These are phyloP conservation scores for Mechanitis messenoides DNA, from an alignment of 2,888 invertebrate species.

Conservation along the genomic window DNA sequence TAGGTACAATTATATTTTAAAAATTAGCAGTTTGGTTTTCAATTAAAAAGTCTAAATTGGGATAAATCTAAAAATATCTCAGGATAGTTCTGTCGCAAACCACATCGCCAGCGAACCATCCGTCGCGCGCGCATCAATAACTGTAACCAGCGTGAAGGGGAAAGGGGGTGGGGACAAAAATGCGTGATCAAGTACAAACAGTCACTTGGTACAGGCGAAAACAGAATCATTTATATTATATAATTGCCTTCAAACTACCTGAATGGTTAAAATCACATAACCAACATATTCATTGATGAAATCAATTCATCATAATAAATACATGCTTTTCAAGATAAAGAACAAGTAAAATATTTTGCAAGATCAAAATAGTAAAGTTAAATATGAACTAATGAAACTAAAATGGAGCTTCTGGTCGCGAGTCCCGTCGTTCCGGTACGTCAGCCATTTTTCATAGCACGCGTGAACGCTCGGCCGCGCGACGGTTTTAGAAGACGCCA, in stretches of 20 bases:
- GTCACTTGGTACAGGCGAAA: conserved; percentile 24
- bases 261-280: no score
- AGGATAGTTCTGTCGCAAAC: conserved; percentile 14
- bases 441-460: conserved; percentile 68
- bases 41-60: conserved; percentile 24
- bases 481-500: conserved; percentile 49
- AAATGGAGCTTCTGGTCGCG: conserved; percentile 27
- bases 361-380: background rate
- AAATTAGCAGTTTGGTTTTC: conserved; percentile 9
- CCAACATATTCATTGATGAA: no score
- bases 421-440: conserved; percentile 31
- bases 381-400: no score
- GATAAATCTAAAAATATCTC: conserved; percentile 15
- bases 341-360: background rate
- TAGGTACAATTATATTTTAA: background rate
- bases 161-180: conserved; percentile 33
- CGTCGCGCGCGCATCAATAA: conserved; percentile 39
- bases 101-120: conserved; percentile 24
- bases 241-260: no score
- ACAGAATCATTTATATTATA: conserved; percentile 6
- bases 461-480: conserved; percentile 63
- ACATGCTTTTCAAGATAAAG: background rate
- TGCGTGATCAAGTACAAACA: conserved; percentile 38
- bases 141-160: conserved; percentile 37
- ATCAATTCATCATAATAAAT: no score